Percentiles rank a stretch among this genome's conserved stretches.
Conservation (phyloP, 2,113 vertebrate genomes). For the Prunella fulvescens region DNA sequence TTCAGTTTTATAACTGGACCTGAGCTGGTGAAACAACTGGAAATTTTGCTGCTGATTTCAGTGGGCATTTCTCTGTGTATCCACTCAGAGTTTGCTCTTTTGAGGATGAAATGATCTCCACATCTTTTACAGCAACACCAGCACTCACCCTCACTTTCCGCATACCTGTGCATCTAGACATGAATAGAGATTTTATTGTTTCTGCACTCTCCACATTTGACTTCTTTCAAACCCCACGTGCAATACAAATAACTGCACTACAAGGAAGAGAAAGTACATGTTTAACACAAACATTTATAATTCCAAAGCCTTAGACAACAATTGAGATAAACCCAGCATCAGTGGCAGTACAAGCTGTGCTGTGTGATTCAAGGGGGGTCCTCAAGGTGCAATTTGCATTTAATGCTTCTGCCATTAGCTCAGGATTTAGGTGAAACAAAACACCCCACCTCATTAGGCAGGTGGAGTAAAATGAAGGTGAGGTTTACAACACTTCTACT, state of each 20-base stretch:
- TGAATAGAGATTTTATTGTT: background rate
- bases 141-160: background rate
- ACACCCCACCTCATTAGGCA: background rate
- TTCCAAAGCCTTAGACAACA: background rate
- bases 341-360: background rate
- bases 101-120: background rate
- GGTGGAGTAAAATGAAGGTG: background rate
- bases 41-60: background rate
- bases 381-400: constrained; percentile 8
- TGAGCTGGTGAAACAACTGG: background rate
- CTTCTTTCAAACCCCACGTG: background rate
- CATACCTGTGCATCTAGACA: background rate
- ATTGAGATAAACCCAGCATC: background rate
- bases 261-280: background rate
- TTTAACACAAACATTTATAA: constrained; percentile 6
- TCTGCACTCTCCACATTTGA: background rate
- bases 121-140: background rate
- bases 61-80: background rate
- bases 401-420: background rate
- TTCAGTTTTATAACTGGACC: background rate
- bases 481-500: background rate
- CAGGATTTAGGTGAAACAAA: background rate
- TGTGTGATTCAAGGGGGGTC: background rate
- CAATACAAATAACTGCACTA: background rate
- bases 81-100: background rate